Evolutionary conservation across 2,888 invertebrate genomes (phyloP).

Genomic region (Ischnura elegans): DNA sequence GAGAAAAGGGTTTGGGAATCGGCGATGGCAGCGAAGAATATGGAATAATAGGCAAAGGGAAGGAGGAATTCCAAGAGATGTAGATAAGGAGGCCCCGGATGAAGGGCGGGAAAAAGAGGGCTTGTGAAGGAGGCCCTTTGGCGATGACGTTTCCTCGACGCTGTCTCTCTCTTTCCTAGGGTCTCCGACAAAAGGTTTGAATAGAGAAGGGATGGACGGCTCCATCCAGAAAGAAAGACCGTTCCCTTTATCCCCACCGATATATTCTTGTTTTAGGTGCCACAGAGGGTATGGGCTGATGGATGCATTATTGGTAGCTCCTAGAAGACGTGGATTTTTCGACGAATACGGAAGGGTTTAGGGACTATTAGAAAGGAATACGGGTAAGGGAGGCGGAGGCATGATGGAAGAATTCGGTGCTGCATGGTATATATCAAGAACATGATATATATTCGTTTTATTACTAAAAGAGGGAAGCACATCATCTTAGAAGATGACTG

Average conservation of each 20-base stretch:
- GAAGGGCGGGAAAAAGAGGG: background rate
- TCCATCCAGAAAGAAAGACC: background rate
- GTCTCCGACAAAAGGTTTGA: background rate
- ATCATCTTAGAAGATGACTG: too few species aligned
- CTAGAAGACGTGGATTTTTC: background rate
- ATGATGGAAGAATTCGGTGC: too few species aligned
- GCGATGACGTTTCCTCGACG: background rate
- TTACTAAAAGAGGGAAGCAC: too few species aligned
- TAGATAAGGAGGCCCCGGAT: background rate
- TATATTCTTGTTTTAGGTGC: slow-evolving; percentile 31
- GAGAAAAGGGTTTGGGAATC: slow-evolving; percentile 13
- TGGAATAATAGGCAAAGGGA: background rate
- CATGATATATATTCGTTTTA: too few species aligned
- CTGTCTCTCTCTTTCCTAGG: background rate
- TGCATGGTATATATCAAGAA: too few species aligned
- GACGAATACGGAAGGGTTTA: background rate
- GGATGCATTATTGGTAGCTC: slow-evolving; percentile 16
- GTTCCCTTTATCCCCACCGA: background rate
- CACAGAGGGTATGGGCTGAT: background rate
- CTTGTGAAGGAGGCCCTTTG: background rate
- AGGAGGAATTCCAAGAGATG: background rate
- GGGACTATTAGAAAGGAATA: background rate
- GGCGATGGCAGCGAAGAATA: background rate
- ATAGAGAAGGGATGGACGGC: slow-evolving; percentile 44
- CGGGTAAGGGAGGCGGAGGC: too few species aligned